Evolutionary conservation across 37 sponge, comb jelly and placozoan genomes (phyloP), one percentile per base, ranked within the genome.

Genomic region (Spongia lamella): DNA sequence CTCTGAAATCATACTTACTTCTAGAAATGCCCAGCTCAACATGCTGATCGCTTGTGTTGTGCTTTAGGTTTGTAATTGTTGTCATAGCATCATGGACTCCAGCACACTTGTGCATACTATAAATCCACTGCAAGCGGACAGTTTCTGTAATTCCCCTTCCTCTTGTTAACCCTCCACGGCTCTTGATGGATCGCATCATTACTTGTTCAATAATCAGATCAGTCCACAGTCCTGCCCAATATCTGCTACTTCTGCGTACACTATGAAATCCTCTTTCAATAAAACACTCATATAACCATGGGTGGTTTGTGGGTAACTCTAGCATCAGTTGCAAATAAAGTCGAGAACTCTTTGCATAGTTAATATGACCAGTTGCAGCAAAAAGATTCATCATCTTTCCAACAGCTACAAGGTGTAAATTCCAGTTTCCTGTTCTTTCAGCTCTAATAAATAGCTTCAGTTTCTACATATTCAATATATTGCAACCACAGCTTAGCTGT

Each of bases 191-290:
- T 79, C 38, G 54, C 60, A 79, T 79, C 80, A 79, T 56, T 22
- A 77, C 56, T 24, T 77, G 78, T 50, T 79, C 80, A 52, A 70
- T 56, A 15, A 25, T 31, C 25, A 79, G 26, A 30, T 79, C 70
- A 25, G 71, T 68, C 80, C 80, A 79, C 37, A 68, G 24, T 22
- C 80, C 70, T 56, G 80, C 56, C 80, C 69, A 70, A 38, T 70
- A 68, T 55, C 62, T 68, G 49, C 68, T 55, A 43, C 70, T 68
- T 67, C 58, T 68, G 22, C 68, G 69, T 6, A 74, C 75, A 30
- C 70, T 70, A 53, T 79, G 69, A 55, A 55, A 79, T 79, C 70
- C 71, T 34, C 69, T 55, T 55, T 50, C 38, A 69, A 6, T 70
- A 54, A 78, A 78, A 31, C 69, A 67, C 17, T 70, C 39, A 69